Percentiles rank a stretch among this genome's conserved stretches.
Evolutionary conservation across 2,113 vertebrate species (phyloP).

Genomic region (Calyptommatus sinebrachiatus): DNA sequence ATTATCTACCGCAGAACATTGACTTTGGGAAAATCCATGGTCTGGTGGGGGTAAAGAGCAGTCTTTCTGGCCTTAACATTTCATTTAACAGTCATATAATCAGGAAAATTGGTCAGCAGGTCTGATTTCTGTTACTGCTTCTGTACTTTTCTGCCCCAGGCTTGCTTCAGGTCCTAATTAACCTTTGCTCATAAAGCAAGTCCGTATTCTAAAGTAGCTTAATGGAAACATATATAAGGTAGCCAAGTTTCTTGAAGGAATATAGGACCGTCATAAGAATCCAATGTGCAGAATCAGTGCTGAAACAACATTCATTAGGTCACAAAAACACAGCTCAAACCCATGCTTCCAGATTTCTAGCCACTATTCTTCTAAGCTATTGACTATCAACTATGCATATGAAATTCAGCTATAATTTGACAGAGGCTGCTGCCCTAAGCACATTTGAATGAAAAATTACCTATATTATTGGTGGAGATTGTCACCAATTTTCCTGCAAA

Average conservation of each 20-base stretch:
- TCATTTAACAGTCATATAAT: slow-evolving; percentile 2
- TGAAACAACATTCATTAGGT: slow-evolving; percentile 26
- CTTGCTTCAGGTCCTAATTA: slow-evolving; percentile 54
- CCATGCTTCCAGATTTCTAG: background rate
- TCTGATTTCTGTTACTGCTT: slow-evolving; percentile 20
- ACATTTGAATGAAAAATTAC: background rate
- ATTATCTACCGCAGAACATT: slow-evolving; percentile 25
- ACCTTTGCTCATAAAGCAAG: slow-evolving; percentile 46
- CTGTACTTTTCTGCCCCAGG: slow-evolving; percentile 30
- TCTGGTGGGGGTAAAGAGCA: background rate
- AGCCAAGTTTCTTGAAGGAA: slow-evolving; percentile 9
- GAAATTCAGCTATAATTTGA: background rate
- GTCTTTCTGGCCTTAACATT: slow-evolving; percentile 15
- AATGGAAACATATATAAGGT: slow-evolving; percentile 23
- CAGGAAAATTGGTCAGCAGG: slow-evolving; percentile 14
- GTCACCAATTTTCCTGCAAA: background rate
- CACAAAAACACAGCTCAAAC: slow-evolving; percentile 22
- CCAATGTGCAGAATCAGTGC: background rate
- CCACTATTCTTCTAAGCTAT: background rate
- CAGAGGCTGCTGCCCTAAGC: background rate
- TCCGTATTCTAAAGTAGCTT: slow-evolving; percentile 20
- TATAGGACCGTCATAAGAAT: background rate
- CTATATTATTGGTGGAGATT: background rate
- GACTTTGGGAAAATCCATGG: slow-evolving; percentile 12
- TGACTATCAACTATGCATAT: background rate